Evolutionary conservation across 2,797 vertebrate species (phyloP).

Genomic region (Peromyscus aztecus): DNA sequence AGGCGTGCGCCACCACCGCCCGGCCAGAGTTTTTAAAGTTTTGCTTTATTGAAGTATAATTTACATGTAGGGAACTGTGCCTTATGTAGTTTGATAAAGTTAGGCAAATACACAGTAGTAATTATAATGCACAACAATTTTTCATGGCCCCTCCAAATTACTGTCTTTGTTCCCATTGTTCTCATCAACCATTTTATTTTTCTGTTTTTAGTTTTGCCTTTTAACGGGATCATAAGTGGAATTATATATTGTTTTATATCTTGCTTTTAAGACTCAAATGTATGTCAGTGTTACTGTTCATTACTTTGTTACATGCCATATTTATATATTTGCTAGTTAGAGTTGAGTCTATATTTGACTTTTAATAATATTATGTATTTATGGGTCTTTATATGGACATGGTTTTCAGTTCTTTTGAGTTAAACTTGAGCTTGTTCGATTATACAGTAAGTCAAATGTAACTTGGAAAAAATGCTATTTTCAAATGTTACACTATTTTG

Average conservation of each 20-base stretch:
- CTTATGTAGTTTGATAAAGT: background rate
- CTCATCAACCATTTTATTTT: background rate
- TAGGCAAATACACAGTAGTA: background rate
- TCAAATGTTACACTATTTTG: background rate
- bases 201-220: background rate
- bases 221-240: background rate
- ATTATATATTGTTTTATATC: background rate
- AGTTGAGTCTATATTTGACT: background rate
- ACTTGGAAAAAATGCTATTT: constrained; percentile 1
- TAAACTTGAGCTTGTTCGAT: background rate
- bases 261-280: background rate
- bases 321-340: background rate
- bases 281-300: background rate
- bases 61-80: background rate
- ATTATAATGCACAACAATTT: background rate
- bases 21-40: background rate
- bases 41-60: background rate
- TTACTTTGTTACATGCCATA: background rate
- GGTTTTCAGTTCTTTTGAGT: background rate
- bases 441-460: background rate
- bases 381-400: background rate
- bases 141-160: background rate
- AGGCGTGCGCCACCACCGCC: too few species aligned
- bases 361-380: background rate
- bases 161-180: background rate